Evolutionary conservation across 1,140 invertebrate genomes (phyloP).

Genomic region (Steinernema feltiae): DNA sequence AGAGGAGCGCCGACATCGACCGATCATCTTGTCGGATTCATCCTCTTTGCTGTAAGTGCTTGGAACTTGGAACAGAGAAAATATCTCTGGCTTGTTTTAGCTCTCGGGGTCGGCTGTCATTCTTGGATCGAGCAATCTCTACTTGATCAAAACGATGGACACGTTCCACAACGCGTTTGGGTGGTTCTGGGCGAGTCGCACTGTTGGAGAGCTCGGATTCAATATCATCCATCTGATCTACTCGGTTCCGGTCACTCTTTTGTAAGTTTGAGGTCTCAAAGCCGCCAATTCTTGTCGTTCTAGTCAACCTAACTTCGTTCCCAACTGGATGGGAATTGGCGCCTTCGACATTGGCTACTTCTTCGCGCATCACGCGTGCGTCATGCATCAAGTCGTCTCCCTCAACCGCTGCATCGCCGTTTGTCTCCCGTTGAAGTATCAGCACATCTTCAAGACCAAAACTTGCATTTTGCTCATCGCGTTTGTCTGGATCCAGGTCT

Average conservation of each 20-base stretch:
- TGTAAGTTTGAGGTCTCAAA: not conserved
- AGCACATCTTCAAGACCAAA: slow-evolving; percentile 1
- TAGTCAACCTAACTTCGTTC: not conserved
- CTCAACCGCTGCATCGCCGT: slow-evolving; percentile 4
- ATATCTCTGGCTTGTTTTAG: not conserved
- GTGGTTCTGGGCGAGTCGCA: not conserved
- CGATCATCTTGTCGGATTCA: not conserved
- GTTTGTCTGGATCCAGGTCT: not conserved
- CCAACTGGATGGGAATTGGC: not conserved
- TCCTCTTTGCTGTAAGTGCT: not conserved
- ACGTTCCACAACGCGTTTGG: slow-evolving; percentile 13
- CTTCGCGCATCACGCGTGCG: slow-evolving; percentile 3
- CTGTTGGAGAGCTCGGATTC: not conserved
- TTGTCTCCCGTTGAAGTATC: not conserved
- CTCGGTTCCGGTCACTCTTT: not conserved
- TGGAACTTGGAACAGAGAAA: not conserved
- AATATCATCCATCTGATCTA: slow-evolving; percentile 3
- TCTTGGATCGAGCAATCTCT: not conserved
- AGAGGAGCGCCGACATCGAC: not conserved
- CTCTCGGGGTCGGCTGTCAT: not conserved
- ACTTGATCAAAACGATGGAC: not conserved
- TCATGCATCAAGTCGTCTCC: not conserved
- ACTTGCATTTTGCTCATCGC: not conserved
- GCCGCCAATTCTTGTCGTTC: not conserved
- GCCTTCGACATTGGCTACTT: slow-evolving; percentile 13